Evolutionary conservation across 2,888 invertebrate genomes (phyloP).

Genomic region (Perithous albicinctus): DNA sequence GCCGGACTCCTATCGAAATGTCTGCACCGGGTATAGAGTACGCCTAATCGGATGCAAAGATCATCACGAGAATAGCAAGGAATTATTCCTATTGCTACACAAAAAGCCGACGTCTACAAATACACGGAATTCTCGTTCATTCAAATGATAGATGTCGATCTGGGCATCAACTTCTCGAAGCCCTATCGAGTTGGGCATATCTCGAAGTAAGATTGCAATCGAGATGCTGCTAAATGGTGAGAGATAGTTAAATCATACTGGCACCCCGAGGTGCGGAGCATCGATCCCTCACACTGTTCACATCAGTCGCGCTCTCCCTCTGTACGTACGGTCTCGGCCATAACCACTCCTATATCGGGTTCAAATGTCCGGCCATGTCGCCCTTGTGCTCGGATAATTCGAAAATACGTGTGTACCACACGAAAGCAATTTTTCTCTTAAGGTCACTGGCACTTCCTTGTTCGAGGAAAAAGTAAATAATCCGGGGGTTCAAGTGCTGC

Average conservation of each 20-base stretch:
- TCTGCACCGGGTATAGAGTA: too few relatives aligned
- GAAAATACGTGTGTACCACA: slow-evolving; percentile 6
- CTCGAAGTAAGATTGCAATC: background rate
- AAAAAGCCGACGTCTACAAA: too few relatives aligned
- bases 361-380: slow-evolving; percentile 15
- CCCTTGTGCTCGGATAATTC: slow-evolving; percentile 13
- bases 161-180: too few relatives aligned
- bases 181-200: too few relatives aligned
- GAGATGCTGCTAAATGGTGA: background rate
- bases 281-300: slow-evolving; percentile 78
- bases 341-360: slow-evolving; percentile 22
- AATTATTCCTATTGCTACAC: too few relatives aligned
- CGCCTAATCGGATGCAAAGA: too few relatives aligned
- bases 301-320: slow-evolving; percentile 53
- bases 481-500: slow-evolving; percentile 5
- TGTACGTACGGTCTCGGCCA: slow-evolving; percentile 19
- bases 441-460: background rate
- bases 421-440: slow-evolving; percentile 9
- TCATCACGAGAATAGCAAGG: too few relatives aligned
- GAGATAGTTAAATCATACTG: background rate
- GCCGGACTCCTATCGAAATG: too few relatives aligned
- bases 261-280: slow-evolving; percentile 80
- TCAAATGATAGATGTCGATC: too few relatives aligned
- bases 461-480: slow-evolving; percentile 25
- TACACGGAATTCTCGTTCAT: too few relatives aligned